A percentile compares a stretch with the other conserved stretches of the same genome.
These are phyloP conservation scores for Chanos chanos DNA, from an alignment of 2,797 vertebrate genomes.

Conservation along the genomic window DNA sequence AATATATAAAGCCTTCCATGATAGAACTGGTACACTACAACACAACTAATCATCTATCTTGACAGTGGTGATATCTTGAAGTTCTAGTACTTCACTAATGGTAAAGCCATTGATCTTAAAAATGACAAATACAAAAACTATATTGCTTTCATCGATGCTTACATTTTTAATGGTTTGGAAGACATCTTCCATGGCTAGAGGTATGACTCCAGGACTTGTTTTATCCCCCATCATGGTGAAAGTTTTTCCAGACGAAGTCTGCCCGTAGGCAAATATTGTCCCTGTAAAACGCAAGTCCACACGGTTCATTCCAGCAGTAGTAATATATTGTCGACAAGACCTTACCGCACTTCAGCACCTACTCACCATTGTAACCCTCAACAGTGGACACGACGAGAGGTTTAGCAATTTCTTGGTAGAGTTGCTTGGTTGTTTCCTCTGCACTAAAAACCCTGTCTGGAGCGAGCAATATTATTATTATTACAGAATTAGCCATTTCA, in stretches of 20 bases:
- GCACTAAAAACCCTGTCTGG: conserved; percentile 87
- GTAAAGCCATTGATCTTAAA: neutral
- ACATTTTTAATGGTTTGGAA: conserved; percentile 88
- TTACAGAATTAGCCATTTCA: too few species aligned
- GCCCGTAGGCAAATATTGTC: conserved; percentile 95
- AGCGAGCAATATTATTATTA: too few species aligned
- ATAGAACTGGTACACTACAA: neutral
- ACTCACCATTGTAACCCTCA: conserved; percentile 88
- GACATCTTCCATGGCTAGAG: conserved; percentile 86
- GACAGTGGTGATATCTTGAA: too few species aligned
- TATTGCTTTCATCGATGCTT: conserved; percentile 31
- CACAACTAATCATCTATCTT: too few species aligned
- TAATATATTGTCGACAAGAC: neutral
- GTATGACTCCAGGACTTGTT: conserved; percentile 78
- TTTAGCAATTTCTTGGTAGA: conserved; percentile 86
- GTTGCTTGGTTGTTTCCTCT: conserved; percentile 76
- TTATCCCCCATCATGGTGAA: conserved; percentile 93
- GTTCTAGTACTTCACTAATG: too few species aligned
- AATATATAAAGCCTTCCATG: neutral
- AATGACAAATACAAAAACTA: neutral
- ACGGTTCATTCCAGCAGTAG: neutral
- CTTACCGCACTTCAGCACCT: neutral
- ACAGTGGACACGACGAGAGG: conserved; percentile 88
- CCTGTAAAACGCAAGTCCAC: conserved; percentile 60
- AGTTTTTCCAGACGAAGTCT: conserved; percentile 95